Base-by-base conservation (phyloP, 2,888 invertebrate species). In the Euplagia quadripunctaria region DNA sequence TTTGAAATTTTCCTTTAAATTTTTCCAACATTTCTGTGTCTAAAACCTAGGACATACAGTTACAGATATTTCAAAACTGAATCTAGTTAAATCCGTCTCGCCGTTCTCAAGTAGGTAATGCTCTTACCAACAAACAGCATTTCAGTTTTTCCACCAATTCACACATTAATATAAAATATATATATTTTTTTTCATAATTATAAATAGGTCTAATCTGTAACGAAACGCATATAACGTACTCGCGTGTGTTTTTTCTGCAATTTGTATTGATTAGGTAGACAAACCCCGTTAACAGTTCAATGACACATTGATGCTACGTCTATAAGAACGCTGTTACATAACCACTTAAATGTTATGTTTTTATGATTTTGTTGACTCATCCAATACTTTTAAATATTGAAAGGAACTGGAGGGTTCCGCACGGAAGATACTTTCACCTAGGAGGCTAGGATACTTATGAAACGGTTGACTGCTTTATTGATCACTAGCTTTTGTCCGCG, bases 171-270 rank as follows among this genome's bases (percentile, higher is more conserved):
- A 52, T 43, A 5, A 43, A 43, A 43, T 43, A 43, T 7, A n/a
- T n/a, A n/a, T n/a, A n/a, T n/a, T n/a, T n/a, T n/a, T n/a, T n/a
- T n/a, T n/a, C n/a, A n/a, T n/a, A n/a, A n/a, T n/a, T n/a, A n/a
- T n/a, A n/a, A 61, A n/a, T n/a, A n/a, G n/a, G 55, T 55, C n/a
- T n/a, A n/a, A 20, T 61, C 31, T 61, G 31, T 14, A 61, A 31
- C 31, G 5, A 61, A 31, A 14, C 16, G 20, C 51, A 16, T 41
- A 51, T n/a, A n/a, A n/a, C n/a, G n/a, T n/a, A n/a, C n/a, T 20
- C 11, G 17, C 16, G 42, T n/a, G n/a, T 17, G 16, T 41, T 42
- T 12, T 55, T 42, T 55, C 87, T 58, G 52, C 58, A 46, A 66
- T 20, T 58, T 70, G 42, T 68, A 64, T 58, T 42, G 67, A 73